Percentiles rank a stretch among this genome's conserved stretches.
These are phyloP conservation scores for Sialis fuliginosa DNA, from an alignment of 2,888 invertebrate species.

Conservation along the genomic window DNA sequence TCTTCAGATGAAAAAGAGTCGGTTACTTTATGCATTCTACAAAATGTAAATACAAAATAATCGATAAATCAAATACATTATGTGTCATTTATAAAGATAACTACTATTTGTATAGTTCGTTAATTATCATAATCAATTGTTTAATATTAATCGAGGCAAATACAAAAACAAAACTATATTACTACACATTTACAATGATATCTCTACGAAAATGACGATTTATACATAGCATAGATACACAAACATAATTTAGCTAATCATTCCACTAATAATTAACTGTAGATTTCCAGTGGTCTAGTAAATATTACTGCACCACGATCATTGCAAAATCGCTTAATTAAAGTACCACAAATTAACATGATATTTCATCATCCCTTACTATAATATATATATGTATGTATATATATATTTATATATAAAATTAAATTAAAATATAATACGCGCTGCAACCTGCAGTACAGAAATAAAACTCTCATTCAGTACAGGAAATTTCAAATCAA, in stretches of 20 bases:
- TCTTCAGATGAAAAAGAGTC: too few relatives aligned
- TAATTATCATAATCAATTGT: neutral
- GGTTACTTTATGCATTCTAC: neutral
- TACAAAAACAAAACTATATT: conserved; percentile 3
- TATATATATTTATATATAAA: too few relatives aligned
- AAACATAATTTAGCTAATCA: conserved; percentile 1
- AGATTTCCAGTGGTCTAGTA: neutral
- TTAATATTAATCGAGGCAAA: conserved; percentile 1
- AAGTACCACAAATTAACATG: too few relatives aligned
- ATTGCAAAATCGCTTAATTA: too few relatives aligned
- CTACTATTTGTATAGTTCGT: neutral
- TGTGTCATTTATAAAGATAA: neutral
- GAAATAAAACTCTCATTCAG: too few relatives aligned
- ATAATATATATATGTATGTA: too few relatives aligned
- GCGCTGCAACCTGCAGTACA: too few relatives aligned
- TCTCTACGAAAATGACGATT: conserved; percentile 25
- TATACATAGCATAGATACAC: conserved; percentile 30
- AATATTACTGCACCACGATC: neutral
- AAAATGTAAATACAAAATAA: neutral
- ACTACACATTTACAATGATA: conserved; percentile 6
- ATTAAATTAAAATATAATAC: too few relatives aligned
- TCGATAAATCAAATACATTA: neutral
- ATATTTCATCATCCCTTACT: too few relatives aligned
- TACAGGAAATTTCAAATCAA: too few relatives aligned
- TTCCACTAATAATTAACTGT: neutral